phyloP scores from a whole-genome alignment of 2,888 invertebrate genomes.

The Aphidoletes aphidimyza region DNA sequence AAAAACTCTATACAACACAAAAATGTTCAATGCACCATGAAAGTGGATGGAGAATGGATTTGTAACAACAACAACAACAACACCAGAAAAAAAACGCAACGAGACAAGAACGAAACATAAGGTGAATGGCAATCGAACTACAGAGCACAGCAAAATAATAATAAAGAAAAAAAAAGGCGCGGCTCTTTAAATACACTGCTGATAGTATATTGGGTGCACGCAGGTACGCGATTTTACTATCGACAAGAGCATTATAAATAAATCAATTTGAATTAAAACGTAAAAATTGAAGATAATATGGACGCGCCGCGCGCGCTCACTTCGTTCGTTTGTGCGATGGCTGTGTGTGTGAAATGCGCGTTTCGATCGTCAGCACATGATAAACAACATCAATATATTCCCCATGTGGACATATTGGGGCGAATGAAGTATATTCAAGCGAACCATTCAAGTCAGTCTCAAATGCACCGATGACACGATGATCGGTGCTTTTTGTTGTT shows the following conservation, averaged over 20 bases:
- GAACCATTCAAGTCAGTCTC: background rate
- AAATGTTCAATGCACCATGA: slow-evolving; percentile 48
- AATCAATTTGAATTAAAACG: slow-evolving; percentile 51
- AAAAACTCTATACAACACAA: background rate
- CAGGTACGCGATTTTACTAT: slow-evolving; percentile 40
- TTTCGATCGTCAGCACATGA: slow-evolving; percentile 25
- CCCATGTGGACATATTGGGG: slow-evolving; percentile 30
- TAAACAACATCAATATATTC: slow-evolving; percentile 34
- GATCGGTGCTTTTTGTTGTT: background rate
- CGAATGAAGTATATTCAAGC: background rate
- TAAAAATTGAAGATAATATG: slow-evolving; percentile 43
- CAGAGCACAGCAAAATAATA: background rate
- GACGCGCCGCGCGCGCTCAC: background rate
- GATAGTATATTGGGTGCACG: slow-evolving; percentile 16
- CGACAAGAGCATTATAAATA: slow-evolving; percentile 51
- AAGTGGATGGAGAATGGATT: background rate
- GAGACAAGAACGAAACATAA: background rate
- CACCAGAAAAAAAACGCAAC: background rate
- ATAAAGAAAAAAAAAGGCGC: background rate
- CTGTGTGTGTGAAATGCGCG: no score
- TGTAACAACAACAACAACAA: background rate
- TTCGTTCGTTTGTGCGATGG: no score
- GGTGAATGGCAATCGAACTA: background rate
- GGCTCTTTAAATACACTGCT: background rate
- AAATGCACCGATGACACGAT: slow-evolving; percentile 10